Conservation (phyloP, 1,140 invertebrate species). For the Amphibalanus amphitrite region DNA sequence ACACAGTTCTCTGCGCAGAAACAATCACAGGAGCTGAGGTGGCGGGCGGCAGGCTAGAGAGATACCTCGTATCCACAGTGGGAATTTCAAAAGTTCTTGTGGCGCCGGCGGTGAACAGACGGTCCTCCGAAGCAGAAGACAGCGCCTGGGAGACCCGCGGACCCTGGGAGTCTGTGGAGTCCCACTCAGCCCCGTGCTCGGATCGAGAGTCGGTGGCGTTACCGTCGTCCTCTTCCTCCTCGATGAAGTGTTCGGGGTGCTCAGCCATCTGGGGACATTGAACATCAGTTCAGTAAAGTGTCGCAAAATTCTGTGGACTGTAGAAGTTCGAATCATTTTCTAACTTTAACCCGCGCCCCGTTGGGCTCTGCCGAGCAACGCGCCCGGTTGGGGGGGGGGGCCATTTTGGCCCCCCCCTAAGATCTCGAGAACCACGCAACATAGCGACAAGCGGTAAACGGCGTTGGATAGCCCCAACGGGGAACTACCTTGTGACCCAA, state of each 20-base stretch:
- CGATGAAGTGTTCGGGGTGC: neutral
- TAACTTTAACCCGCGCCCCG: no score
- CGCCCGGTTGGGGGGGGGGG: no score
- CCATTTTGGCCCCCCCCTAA: no score
- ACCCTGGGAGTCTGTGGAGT: neutral
- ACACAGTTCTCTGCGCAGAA: neutral
- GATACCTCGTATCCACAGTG: neutral
- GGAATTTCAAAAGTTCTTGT: slow-evolving; percentile 2
- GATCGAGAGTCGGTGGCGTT: neutral
- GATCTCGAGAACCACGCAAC: no score
- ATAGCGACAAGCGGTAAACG: no score
- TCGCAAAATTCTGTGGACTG: no score
- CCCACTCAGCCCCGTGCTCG: neutral
- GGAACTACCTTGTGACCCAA: no score
- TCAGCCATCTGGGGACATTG: neutral
- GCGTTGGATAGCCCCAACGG: no score
- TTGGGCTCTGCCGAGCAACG: no score
- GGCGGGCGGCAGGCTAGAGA: neutral
- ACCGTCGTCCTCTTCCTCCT: neutral
- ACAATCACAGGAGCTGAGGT: neutral
- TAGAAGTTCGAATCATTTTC: no score
- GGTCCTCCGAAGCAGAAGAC: neutral
- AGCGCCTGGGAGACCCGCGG: neutral
- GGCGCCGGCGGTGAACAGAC: neutral
- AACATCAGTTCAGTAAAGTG: no score